A percentile compares a stretch with the other conserved stretches of the same genome.
phyloP scores from a whole-genome alignment of 2,113 vertebrate species.

The Apaloderma vittatum region DNA sequence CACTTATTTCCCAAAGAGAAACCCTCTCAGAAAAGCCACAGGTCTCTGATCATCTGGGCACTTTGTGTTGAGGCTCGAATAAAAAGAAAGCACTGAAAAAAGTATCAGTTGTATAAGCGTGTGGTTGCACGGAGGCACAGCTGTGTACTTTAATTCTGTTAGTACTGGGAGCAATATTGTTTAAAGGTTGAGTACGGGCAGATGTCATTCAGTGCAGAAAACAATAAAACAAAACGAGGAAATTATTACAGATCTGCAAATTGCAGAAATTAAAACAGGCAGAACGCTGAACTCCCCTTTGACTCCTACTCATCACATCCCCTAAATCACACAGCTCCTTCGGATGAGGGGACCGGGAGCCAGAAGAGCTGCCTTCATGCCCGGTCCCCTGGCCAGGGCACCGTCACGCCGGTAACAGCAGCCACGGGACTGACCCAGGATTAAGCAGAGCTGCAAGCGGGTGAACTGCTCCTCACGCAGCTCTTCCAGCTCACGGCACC shows the following conservation, averaged over 20 bases:
- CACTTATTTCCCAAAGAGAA: neutral
- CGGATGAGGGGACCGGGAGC: neutral
- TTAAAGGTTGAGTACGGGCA: neutral
- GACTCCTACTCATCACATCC: fast-evolving
- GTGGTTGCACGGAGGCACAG: neutral
- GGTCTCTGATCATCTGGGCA: neutral
- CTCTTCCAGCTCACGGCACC: neutral
- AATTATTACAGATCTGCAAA: neutral
- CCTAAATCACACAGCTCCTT: neutral
- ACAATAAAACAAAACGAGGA: neutral
- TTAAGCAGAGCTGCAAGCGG: fast-evolving
- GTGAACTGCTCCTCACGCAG: no score
- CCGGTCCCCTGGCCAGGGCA: neutral
- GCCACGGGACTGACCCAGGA: neutral
- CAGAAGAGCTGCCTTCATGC: neutral
- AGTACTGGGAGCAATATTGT: neutral
- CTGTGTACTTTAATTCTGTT: neutral
- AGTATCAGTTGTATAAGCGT: neutral
- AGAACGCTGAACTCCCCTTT: neutral
- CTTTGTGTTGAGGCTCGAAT: neutral
- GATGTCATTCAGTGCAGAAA: neutral
- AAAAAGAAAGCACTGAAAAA: neutral
- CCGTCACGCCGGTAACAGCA: neutral
- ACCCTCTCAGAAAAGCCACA: neutral
- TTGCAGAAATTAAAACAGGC: neutral